A percentile compares a stretch with the other conserved stretches of the same genome.
Evolutionary conservation across 92 coral and sea anemone genomes (phyloP).

Genomic region (Pocillopora grandis): DNA sequence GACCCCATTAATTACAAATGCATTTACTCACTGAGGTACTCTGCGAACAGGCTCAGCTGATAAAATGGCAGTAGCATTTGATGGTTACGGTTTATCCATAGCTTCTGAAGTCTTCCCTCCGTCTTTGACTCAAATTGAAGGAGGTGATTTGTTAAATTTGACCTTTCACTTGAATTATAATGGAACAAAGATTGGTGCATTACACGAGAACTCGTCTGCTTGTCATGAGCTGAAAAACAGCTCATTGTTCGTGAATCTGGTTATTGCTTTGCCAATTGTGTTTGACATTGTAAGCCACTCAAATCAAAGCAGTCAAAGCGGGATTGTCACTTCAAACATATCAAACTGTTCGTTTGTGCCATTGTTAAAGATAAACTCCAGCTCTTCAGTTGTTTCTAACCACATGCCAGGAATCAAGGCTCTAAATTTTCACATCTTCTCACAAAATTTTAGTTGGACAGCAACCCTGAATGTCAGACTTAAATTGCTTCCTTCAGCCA

Average conservation of each 20-base stretch:
- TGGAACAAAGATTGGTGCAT: constrained; percentile 34
- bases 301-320: constrained; percentile 20
- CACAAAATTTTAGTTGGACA: constrained; percentile 81
- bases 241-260: constrained; percentile 40
- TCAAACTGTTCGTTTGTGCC: constrained; percentile 64
- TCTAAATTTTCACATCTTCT: constrained; percentile 34
- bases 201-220: constrained; percentile 59
- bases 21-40: background rate
- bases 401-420: background rate
- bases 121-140: constrained; percentile 57
- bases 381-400: constrained; percentile 1
- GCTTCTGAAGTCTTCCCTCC: constrained; percentile 21
- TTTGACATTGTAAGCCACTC: constrained; percentile 44
- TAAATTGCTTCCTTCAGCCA: constrained; percentile 49
- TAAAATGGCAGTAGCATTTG: constrained; percentile 28
- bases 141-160: constrained; percentile 59
- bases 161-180: constrained; percentile 53
- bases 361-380: constrained; percentile 26
- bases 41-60: background rate
- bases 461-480: constrained; percentile 39
- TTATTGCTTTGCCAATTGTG: constrained; percentile 59
- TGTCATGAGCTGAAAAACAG: constrained; percentile 49
- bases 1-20: background rate
- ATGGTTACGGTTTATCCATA: constrained; percentile 8
- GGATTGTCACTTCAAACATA: constrained; percentile 42